Base-by-base conservation (phyloP, 1,140 invertebrate genomes). In the Drosophila nigrodunni region DNA sequence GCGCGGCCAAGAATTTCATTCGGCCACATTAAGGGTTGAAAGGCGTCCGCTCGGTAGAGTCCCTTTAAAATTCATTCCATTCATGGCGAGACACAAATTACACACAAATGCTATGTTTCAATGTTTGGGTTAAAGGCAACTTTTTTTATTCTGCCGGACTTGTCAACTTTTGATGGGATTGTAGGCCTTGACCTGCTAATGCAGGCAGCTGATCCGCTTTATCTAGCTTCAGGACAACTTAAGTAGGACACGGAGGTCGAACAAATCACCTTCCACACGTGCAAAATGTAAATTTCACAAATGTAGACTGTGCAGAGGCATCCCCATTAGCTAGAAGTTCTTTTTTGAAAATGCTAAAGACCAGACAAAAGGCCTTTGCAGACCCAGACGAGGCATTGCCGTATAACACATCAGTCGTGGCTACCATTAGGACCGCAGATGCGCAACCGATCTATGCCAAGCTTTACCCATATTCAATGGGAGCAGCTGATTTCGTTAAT, bases 81-180 rank as follows among this genome's bases (percentile, higher is more conserved):
- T 10, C 65, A 58, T 6, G 43, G 43, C 13, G 11, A 71, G 34
- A 21, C 18, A 21, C 18, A 21, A 21, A 21, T 21, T 21, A 21
- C 18, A 6, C 25, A 57, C 4, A 65, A 76, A 54, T 72, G 47
- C 39, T 30, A 43, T 8, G 30, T 70, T 18, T 61, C 35, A 2
- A 37, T 76, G 1, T 72, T 72, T 3, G 64, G 65, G 9, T 9
- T n/a, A 41, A 62, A 62, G 39, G 54, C 52, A n/a, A 47, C 18
- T 35, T 62, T 68, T 37, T 61, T 61, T 41, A 13, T 60, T 47
- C 13, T 62, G 25, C 57, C 58, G 2, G 50, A 68, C 65, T 43
- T 69, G 7, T 41, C 47, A 13, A 57, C 62, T 8, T 61, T 74
- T 61, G 65, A 69, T 55, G 49, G 46, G 8, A 71, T 71, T 7